These are phyloP conservation scores for Oxystoma pomonae DNA, from an alignment of 2,888 invertebrate genomes.

Conservation along the genomic window DNA sequence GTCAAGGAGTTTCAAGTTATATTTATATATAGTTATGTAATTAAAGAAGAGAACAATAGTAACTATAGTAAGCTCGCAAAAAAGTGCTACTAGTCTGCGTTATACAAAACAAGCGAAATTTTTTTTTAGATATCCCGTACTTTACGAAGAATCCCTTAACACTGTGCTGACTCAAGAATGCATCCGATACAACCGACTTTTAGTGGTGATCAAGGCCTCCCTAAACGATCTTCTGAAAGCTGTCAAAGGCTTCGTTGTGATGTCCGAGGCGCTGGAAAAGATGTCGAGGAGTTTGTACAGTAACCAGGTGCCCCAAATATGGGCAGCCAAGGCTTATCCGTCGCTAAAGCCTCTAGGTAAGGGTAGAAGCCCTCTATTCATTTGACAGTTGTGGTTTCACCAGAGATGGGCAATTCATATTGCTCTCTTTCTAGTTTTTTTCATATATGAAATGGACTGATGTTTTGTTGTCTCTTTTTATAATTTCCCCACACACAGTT, in stretches of 20 bases:
- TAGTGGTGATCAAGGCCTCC: constrained; percentile 55
- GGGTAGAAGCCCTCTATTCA: neutral
- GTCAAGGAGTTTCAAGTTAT: too few relatives aligned
- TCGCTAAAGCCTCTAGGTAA: constrained; percentile 66
- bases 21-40: too few relatives aligned
- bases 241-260: constrained; percentile 71
- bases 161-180: constrained; percentile 86
- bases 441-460: too few relatives aligned
- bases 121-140: constrained; percentile 70
- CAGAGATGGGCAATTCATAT: too few relatives aligned
- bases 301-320: constrained; percentile 66
- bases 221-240: constrained; percentile 65
- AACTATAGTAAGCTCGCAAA: too few relatives aligned
- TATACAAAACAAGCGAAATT: too few relatives aligned
- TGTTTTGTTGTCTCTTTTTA: too few relatives aligned
- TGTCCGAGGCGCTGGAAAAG: constrained; percentile 70
- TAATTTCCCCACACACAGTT: neutral
- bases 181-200: constrained; percentile 68
- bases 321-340: constrained; percentile 66
- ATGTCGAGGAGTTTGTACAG: constrained; percentile 62
- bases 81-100: too few relatives aligned
- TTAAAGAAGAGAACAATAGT: too few relatives aligned
- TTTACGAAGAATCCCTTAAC: constrained; percentile 85
- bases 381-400: too few relatives aligned
- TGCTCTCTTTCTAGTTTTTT: too few relatives aligned